These are phyloP conservation scores for Mareca penelope DNA, from an alignment of 2,797 vertebrate species.

Conservation along the genomic window DNA sequence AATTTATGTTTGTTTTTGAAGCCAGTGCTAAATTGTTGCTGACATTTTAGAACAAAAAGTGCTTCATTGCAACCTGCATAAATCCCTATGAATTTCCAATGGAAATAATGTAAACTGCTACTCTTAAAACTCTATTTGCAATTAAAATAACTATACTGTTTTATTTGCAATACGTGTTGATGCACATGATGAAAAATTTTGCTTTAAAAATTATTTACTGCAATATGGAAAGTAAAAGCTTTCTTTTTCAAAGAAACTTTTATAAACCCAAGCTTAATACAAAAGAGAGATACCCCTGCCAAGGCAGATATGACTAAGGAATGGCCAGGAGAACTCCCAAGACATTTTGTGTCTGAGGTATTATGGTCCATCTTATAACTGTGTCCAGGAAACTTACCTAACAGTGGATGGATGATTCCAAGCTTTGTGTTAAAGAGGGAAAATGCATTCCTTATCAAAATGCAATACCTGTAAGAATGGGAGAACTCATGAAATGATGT, in stretches of 20 bases:
- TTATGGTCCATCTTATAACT: neutral
- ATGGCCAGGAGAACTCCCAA: neutral
- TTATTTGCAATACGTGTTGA: neutral
- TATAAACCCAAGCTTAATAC: neutral
- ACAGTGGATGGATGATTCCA: constrained; percentile 87
- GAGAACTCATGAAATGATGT: too few species aligned
- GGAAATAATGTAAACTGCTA: neutral
- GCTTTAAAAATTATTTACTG: neutral
- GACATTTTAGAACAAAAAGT: neutral
- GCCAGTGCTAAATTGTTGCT: neutral
- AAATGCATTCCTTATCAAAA: constrained; percentile 86
- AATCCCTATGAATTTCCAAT: neutral
- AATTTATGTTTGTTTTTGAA: neutral
- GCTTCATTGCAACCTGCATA: neutral
- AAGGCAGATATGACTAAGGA: neutral
- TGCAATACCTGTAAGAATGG: neutral
- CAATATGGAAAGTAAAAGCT: neutral
- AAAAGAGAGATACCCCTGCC: neutral
- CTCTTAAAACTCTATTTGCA: neutral
- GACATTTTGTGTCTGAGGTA: too few species aligned
- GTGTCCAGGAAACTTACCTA: neutral
- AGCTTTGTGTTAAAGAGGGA: constrained; percentile 90
- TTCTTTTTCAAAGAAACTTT: neutral
- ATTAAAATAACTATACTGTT: neutral
- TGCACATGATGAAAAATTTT: neutral